Evolutionary conservation across 2,113 vertebrate species (phyloP), one percentile per base, ranked within the genome.

Genomic region (Halichoerus grypus): DNA sequence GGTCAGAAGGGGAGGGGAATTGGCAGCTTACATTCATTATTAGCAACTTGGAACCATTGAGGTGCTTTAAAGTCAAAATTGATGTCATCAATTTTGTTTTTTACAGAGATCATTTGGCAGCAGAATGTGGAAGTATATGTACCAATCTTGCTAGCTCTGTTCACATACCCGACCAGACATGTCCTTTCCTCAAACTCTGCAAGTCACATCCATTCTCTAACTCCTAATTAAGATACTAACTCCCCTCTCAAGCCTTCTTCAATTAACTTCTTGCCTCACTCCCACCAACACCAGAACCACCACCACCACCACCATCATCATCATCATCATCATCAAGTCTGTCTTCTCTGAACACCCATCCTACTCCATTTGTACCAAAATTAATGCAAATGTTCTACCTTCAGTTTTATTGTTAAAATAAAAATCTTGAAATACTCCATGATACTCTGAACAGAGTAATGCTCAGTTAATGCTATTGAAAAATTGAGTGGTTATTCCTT

Each of bases 1-100:
- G 19, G 42, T 1, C 1, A 11, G 18, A 12, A 15, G 12, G 19
- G 16, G 1, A 7, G 24, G 3, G 19, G 7, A 1, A 28, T 18
- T 53, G 55, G 9, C 24, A 42, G 7, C 4, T 81, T 65, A 51
- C 13, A 22, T 69, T 49, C 8, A 88, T 55, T 72, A 63, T 55
- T 77, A 63, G 21, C 14, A 14, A 28, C 24, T 24, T 80, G 10
- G 49, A 85, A 72, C 13, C 51, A 53, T 0, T 65, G 5, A 63
- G 16, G 2, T 28, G n/a, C 63, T 82, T 80, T 77, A 67, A 69
- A 77, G 82, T n/a, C 39, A 53, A 57, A 88, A 36, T 7, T 31
- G 22, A 42, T 59, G 2, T 12, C 31, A 79, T 67, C 6, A 53
- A 5, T 46, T 72, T 49, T 67, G 13, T 71, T 42, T 84, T 80